Percentiles rank a stretch among this genome's conserved stretches.
phyloP scores from a whole-genome alignment of 2,888 invertebrate species.

The Cryptophagus acutangulus region DNA sequence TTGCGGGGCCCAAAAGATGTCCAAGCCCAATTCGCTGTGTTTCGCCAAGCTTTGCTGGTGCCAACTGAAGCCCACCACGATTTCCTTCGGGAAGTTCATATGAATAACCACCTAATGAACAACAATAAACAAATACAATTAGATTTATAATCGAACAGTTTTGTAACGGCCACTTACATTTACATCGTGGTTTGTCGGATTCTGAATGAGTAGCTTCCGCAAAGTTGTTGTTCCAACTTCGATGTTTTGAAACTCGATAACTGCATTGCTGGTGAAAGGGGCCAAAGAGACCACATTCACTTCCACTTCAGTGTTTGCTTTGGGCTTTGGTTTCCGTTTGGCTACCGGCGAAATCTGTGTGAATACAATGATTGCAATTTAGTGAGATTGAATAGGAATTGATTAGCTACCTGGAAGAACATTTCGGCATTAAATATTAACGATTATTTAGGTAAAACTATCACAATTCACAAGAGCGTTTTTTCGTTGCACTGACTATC shows the following conservation, averaged over 20 bases:
- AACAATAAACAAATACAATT: too few relatives aligned
- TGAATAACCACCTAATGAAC: too few relatives aligned
- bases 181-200: constrained; percentile 51
- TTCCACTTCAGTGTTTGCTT: constrained; percentile 33
- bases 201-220: constrained; percentile 54
- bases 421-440: too few relatives aligned
- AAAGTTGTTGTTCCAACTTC: constrained; percentile 54
- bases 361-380: too few relatives aligned
- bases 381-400: constrained; percentile 4
- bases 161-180: constrained; percentile 55
- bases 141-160: too few relatives aligned
- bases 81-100: too few relatives aligned
- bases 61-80: too few relatives aligned
- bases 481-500: too few relatives aligned
- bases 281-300: constrained; percentile 55
- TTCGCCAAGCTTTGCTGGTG: constrained; percentile 41
- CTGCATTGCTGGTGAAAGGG: constrained; percentile 63
- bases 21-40: constrained; percentile 52
- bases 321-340: constrained; percentile 12
- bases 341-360: constrained; percentile 21
- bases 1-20: constrained; percentile 61
- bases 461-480: too few relatives aligned
- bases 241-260: constrained; percentile 65
- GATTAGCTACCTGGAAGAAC: too few relatives aligned
- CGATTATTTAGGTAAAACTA: too few relatives aligned